Evolutionary conservation across 2,113 vertebrate genomes (phyloP), one percentile per base, ranked within the genome.

Genomic region (Pomatostomus ruficeps): DNA sequence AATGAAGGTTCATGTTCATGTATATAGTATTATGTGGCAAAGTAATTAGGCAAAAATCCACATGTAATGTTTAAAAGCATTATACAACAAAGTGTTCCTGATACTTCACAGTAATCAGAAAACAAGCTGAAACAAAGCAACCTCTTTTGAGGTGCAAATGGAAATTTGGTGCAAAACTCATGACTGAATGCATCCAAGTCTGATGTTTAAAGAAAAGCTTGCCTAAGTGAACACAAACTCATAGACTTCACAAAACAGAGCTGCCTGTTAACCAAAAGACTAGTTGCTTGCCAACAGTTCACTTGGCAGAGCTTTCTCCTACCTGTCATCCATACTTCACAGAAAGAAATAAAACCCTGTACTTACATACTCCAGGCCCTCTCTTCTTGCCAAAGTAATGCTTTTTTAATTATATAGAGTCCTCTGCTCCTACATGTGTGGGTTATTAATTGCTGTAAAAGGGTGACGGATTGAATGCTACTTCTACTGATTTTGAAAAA

Each of bases 251-350:
- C 74, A 94, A 70, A 94, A 80, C 62, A 88, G 91, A 79, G 68
- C 91, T 95, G 85, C 89, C 74, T 94, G 87, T 86, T 93, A 94
- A 85, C 87, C 74, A 62, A 66, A 94, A 95, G 95, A 82, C 84
- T 79, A 73, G 84, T 88, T 95, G 84, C 71, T 95, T 91, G 94
- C 95, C 94, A 95, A 11, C 87, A 85, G 93, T 89, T 97, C 43
- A 14, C 68, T 95, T 97, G 95, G 96, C 93, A 55, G 91, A 77
- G 89, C 74, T 85, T 93, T 96, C 85, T 91, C n/a, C 93, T 96
- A 97, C 95, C 96, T 95, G 91, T 96, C 95, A 95, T 92, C 86
- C 40, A 17, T 96, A 88, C 89, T 91, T 94, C 85, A 85, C 66
- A 91, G 88, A 93, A 93, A 66, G 91, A 93, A 94, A 96, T 92